Base-by-base conservation (phyloP, 2,888 invertebrate species). In the Cenopis cana region DNA sequence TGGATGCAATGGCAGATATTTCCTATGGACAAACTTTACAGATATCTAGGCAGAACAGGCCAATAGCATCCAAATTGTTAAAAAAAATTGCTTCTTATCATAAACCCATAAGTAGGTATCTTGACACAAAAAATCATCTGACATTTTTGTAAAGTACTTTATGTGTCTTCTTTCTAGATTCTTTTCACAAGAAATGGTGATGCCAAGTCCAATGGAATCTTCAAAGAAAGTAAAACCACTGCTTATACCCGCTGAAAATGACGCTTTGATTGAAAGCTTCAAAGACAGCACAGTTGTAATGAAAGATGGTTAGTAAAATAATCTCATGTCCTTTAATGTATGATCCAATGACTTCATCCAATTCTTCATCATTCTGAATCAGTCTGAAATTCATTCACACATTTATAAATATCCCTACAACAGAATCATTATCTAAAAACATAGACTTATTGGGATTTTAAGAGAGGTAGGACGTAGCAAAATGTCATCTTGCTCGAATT, bases 141-240 rank as follows among this genome's bases (percentile, higher is more conserved):
- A 3, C 2, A 24, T 24, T 4, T 24, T 24, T 33, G 33, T 33
- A 33, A 33, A 33, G 46, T n/a, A 46, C n/a, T 46, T 46, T 18
- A 11, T 50, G 17, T 41, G 12, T 17, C 14, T 38, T 55, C 0
- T 36, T 67, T 46, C n/a, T 81, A 94, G 94, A 76, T 95, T 94
- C 81, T 95, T 95, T 79, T 93, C 91, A 10, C 92, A 94, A 86
- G 92, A 94, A 76, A 89, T 94, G 85, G 94, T 95, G 62, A 93
- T 95, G 81, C 95, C 95, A 18, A 95, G 95, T 82, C 95, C 95
- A 10, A 86, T 94, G 81, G 93, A 89, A 77, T 81, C 86, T 75
- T 89, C 89, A 20, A 93, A 93, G 76, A 93, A 90, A 81, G 80
- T 85, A 4, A 90, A 89, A 71, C 85, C 90, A n/a, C 74, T 90